phyloP scores from a whole-genome alignment of 2,113 vertebrate genomes.

The Australoheros scitulus region DNA sequence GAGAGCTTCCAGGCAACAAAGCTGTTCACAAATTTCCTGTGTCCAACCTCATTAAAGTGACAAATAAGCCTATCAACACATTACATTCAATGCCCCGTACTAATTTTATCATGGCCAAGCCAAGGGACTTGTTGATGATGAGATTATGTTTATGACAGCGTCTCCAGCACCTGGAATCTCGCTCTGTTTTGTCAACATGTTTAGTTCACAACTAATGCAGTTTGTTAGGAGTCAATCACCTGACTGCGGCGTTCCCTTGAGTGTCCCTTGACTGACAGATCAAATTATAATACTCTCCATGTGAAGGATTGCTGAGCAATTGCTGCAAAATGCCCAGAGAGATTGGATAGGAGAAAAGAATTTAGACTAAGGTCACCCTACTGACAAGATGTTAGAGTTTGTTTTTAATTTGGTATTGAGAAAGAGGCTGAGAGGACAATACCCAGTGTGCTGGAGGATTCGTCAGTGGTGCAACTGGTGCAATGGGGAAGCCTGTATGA shows the following conservation, averaged over 20 bases:
- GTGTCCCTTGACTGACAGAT: conserved; percentile 52
- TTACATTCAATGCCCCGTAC: conserved; percentile 46
- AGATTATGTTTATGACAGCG: conserved; percentile 41
- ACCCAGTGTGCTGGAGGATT: background rate
- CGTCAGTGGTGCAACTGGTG: background rate
- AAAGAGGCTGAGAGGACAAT: conserved; percentile 13
- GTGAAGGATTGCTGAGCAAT: conserved; percentile 35
- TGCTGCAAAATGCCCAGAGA: conserved; percentile 23
- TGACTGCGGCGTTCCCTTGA: background rate
- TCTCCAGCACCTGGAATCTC: conserved; percentile 47
- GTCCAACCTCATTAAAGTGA: conserved; percentile 56
- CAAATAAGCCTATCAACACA: conserved; percentile 63
- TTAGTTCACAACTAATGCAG: conserved; percentile 44
- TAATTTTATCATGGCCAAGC: conserved; percentile 51
- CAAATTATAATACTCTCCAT: conserved; percentile 36
- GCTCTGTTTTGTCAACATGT: conserved; percentile 38
- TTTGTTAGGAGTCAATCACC: conserved; percentile 54
- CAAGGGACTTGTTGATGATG: conserved; percentile 50
- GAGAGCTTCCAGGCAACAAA: conserved; percentile 15
- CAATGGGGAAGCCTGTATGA: background rate
- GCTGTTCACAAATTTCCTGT: conserved; percentile 17
- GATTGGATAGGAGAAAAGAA: conserved; percentile 30
- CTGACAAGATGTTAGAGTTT: conserved; percentile 24
- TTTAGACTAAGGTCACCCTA: conserved; percentile 26
- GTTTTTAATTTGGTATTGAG: conserved; percentile 23